These are phyloP conservation scores for Plumapathes pennacea DNA, from an alignment of 92 coral and sea anemone genomes.

Conservation along the genomic window DNA sequence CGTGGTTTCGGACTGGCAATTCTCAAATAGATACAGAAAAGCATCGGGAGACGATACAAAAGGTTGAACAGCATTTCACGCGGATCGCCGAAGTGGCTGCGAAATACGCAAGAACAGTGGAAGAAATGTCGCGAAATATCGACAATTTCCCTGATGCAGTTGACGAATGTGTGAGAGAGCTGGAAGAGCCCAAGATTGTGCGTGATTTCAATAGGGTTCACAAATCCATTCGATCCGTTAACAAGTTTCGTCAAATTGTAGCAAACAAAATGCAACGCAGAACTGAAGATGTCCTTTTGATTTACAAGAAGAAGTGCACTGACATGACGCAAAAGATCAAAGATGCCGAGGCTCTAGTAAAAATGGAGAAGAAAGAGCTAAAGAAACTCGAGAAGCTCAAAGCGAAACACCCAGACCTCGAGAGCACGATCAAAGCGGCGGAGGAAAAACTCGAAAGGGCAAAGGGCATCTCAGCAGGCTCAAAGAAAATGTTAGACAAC, in stretches of 20 bases:
- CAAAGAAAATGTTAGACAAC: constrained; percentile 40
- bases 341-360: constrained; percentile 44
- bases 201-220: constrained; percentile 21
- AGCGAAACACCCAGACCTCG: constrained; percentile 44
- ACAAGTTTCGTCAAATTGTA: constrained; percentile 17
- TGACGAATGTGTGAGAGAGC: constrained; percentile 26
- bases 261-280: constrained; percentile 20
- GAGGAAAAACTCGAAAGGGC: constrained; percentile 58
- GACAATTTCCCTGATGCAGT: constrained; percentile 48
- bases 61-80: constrained; percentile 46
- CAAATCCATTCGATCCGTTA: constrained; percentile 32
- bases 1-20: no score
- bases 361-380: constrained; percentile 38
- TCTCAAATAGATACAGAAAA: no score
- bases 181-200: constrained; percentile 26
- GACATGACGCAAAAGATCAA: constrained; percentile 57
- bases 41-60: constrained; percentile 4
- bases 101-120: constrained; percentile 51
- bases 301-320: constrained; percentile 59
- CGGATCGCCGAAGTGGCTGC: constrained; percentile 37
- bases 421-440: constrained; percentile 64
- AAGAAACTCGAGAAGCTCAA: constrained; percentile 35
- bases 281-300: constrained; percentile 44
- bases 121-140: constrained; percentile 56
- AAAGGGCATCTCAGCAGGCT: constrained; percentile 25